Conservation (phyloP, 2,113 vertebrate genomes). For the Sprattus sprattus region DNA sequence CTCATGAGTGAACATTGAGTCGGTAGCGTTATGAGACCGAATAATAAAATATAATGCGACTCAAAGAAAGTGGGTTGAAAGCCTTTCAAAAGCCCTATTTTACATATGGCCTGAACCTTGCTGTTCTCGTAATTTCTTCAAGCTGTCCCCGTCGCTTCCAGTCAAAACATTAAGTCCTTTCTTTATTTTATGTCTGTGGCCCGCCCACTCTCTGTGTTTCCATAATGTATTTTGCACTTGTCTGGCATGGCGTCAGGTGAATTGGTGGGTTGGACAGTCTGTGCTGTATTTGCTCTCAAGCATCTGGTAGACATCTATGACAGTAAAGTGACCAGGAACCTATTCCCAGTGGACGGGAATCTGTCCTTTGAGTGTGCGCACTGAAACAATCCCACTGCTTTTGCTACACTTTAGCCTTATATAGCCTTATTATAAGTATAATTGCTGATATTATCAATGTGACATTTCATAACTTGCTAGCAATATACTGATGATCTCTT, state of each 20-base stretch:
- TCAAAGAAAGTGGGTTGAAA: background rate
- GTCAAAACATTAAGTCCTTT: slow-evolving; percentile 24
- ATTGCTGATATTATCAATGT: background rate
- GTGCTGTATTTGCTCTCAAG: slow-evolving; percentile 6
- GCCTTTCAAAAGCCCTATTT: background rate
- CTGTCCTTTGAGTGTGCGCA: background rate
- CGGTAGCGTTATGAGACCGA: background rate
- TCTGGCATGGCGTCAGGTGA: slow-evolving; percentile 29
- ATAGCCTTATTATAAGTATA: background rate
- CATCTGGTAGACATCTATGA: slow-evolving; percentile 19
- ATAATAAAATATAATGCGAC: slow-evolving; percentile 4
- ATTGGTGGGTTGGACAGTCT: slow-evolving; percentile 12
- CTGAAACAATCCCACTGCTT: background rate
- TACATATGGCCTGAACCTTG: slow-evolving; percentile 6
- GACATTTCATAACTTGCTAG: background rate
- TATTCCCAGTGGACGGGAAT: background rate
- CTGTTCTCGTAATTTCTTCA: slow-evolving; percentile 22
- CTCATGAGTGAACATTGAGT: slow-evolving; percentile 3
- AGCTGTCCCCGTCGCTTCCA: slow-evolving; percentile 21
- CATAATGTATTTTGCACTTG: slow-evolving; percentile 38
- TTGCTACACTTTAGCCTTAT: background rate
- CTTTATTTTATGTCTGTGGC: slow-evolving; percentile 28
- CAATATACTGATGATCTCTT: background rate
- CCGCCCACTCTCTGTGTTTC: slow-evolving; percentile 13
- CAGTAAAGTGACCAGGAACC: slow-evolving; percentile 2